Evolutionary conservation across 2,797 vertebrate genomes (phyloP), one percentile per base, ranked within the genome.

Genomic region (Percopsis omiscomaycus): DNA sequence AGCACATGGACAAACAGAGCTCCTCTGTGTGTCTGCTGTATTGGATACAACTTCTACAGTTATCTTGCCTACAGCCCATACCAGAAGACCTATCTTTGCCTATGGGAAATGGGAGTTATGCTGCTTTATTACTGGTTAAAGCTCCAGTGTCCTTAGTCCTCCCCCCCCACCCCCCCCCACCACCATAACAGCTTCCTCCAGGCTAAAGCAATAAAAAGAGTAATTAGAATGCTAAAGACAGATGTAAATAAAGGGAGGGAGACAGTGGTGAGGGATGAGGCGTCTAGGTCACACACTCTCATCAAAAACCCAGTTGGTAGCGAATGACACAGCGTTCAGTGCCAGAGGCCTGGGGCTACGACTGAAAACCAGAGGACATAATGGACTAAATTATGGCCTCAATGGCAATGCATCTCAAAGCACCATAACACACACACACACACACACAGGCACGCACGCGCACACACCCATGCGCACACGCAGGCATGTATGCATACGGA

Each of bases 151-250:
- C 93, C 93, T 93, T 92, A 92, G 86, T 92, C 91, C 87, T 22
- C 12, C 3, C 15, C 49, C 14, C 6, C 91, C 87, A 14, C 12
- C 3, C 15, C 49, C 14, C 6, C 48, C 48, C 48, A 1, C 48
- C 48, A 14, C 16, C 65, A 77, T 72, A 88, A 90, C 91, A 91
- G 94, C 93, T 95, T 94, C 94, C 97, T 97, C 88, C 92, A 85
- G 97, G 97, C 96, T 86, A 97, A 98, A 98, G 96, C 95, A 98
- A 97, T 98, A 96, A 98, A 95, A 94, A 91, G 92, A 93, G 95
- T 98, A 96, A 98, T 98, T 97, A 98, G 95, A 94, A 94, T 96
- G 95, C 96, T 96, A 98, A 98, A 95, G 96, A 97, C 93, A 95
- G 95, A 96, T 96, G 96, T 98, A 97, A 98, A 98, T 98, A 98